Evolutionary conservation across 2,797 vertebrate genomes (phyloP).

Genomic region (Morus bassanus): DNA sequence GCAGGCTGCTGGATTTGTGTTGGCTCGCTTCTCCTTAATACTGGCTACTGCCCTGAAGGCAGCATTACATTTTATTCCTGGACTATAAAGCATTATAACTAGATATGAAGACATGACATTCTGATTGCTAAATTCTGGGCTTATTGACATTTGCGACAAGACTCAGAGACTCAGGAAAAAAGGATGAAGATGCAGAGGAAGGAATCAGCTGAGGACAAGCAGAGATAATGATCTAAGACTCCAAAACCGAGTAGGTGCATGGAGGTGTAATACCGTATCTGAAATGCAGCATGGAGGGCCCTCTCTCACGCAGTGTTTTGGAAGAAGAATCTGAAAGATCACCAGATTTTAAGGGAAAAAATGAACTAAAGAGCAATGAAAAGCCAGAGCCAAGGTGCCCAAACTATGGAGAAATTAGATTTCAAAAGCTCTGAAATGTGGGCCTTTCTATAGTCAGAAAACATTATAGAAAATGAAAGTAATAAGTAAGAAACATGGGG

Average conservation of each 20-base stretch:
- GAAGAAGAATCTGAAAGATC: background rate
- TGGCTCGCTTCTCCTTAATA: background rate
- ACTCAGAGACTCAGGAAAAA: background rate
- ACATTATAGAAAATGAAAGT: background rate
- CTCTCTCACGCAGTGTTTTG: background rate
- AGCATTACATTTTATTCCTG: background rate
- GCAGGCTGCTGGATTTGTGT: background rate
- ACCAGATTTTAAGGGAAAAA: background rate
- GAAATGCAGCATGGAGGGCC: background rate
- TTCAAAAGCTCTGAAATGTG: background rate
- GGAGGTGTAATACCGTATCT: background rate
- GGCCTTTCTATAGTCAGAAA: background rate
- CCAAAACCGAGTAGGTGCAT: rapidly evolving
- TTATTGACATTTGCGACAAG: background rate
- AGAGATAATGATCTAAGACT: background rate
- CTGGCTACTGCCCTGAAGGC: background rate
- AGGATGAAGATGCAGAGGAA: background rate
- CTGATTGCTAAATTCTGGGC: background rate
- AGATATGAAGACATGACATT: background rate
- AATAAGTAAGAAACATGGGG: background rate
- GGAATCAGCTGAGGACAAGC: background rate
- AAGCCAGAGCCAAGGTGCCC: background rate
- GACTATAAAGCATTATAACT: background rate
- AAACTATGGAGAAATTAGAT: background rate
- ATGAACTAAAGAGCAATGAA: background rate